Evolutionary conservation across 2,113 vertebrate species (phyloP).

Genomic region (Zapornia atra): DNA sequence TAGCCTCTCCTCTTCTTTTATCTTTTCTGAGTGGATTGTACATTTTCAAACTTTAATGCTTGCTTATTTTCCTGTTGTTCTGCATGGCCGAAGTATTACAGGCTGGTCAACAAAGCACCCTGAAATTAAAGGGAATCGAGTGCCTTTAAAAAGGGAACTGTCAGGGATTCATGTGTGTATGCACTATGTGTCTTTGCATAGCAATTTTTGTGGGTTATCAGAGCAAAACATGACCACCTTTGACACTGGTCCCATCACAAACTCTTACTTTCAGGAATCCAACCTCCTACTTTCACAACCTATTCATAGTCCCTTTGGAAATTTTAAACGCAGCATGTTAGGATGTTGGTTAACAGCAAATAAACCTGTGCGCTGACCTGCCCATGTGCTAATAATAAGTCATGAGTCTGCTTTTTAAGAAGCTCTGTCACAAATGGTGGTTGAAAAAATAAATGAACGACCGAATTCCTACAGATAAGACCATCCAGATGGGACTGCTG

Average conservation of each 20-base stretch:
- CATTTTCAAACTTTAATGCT: neutral
- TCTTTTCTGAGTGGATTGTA: neutral
- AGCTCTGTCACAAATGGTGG: conserved; percentile 58
- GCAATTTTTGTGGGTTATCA: neutral
- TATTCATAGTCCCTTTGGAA: conserved; percentile 56
- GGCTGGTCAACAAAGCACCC: neutral
- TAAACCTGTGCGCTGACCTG: conserved; percentile 56
- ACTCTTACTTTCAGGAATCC: conserved; percentile 54
- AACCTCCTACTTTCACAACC: conserved; percentile 31
- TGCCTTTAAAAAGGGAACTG: neutral
- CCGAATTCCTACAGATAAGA: conserved; percentile 55
- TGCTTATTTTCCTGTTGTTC: neutral
- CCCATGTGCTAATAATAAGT: conserved; percentile 71
- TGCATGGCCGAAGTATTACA: neutral
- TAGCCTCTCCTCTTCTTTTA: neutral
- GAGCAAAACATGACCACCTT: conserved; percentile 1
- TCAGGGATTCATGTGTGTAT: neutral
- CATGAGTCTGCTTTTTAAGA: conserved; percentile 58
- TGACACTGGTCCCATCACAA: conserved; percentile 40
- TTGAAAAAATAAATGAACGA: conserved; percentile 63
- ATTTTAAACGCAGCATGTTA: conserved; percentile 39
- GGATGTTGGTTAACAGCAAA: conserved; percentile 63
- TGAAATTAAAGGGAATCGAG: neutral
- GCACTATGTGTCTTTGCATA: neutral
- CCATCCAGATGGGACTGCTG: conserved; percentile 57